These are phyloP conservation scores for Apeltes quadracus DNA, from an alignment of 2,113 vertebrate genomes.

Conservation along the genomic window DNA sequence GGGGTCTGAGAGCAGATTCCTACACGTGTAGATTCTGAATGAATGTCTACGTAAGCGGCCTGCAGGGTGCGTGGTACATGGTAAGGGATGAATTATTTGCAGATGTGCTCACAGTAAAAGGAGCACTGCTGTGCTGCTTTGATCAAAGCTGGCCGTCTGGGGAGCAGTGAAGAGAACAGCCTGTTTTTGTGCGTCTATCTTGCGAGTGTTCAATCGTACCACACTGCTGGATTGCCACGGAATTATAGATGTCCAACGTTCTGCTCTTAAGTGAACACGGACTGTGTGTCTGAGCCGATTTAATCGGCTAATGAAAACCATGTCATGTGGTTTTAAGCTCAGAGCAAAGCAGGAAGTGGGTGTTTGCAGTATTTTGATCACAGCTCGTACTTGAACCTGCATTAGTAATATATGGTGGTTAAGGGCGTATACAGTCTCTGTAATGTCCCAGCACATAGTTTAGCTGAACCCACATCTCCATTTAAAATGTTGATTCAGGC, in stretches of 20 bases:
- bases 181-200: background rate
- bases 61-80: conserved; percentile 21
- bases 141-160: no score
- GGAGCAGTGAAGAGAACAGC: conserved; percentile 1
- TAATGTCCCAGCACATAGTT: background rate
- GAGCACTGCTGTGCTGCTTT: conserved; percentile 31
- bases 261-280: no score
- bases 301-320: background rate
- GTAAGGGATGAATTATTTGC: conserved; percentile 60
- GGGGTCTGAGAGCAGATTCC: conserved; percentile 9
- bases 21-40: conserved; percentile 36
- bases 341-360: background rate
- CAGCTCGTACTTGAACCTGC: background rate
- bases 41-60: conserved; percentile 23
- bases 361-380: background rate
- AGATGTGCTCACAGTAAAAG: conserved; percentile 41
- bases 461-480: background rate
- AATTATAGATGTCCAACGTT: background rate
- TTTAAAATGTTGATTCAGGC: background rate
- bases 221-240: background rate
- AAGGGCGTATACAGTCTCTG: background rate
- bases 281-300: no score
- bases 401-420: background rate
- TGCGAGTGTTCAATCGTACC: background rate
- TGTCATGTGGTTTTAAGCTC: background rate